phyloP scores from a whole-genome alignment of 2,888 invertebrate species.

The Ischnus inquisitorius region DNA sequence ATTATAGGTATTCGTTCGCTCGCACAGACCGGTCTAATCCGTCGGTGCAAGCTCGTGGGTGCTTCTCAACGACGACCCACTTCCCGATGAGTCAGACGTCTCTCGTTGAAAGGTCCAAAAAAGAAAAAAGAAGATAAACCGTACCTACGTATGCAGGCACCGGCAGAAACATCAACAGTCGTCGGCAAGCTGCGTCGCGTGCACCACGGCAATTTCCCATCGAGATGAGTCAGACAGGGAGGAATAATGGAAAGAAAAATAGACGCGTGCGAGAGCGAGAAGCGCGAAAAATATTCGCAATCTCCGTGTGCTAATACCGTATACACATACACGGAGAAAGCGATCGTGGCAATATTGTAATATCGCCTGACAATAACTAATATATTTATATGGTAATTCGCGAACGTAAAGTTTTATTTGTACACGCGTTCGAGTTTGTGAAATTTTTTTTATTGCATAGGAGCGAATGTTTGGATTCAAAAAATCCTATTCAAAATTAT shows the following conservation, averaged over 20 bases:
- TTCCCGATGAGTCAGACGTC: constrained; percentile 65
- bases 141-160: constrained; percentile 26
- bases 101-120: constrained; percentile 47
- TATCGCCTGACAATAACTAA: too few species aligned
- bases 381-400: too few species aligned
- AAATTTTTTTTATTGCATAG: too few species aligned
- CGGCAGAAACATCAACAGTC: not conserved
- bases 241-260: not conserved
- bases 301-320: not conserved
- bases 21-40: constrained; percentile 57
- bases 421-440: too few species aligned
- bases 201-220: constrained; percentile 23
- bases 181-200: constrained; percentile 32
- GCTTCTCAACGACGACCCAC: constrained; percentile 61
- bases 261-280: not conserved
- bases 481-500: too few species aligned
- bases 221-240: not conserved
- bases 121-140: constrained; percentile 40
- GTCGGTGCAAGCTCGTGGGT: constrained; percentile 53
- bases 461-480: too few species aligned
- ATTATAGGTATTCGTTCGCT: constrained; percentile 16
- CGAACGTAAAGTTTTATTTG: too few species aligned
- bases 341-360: not conserved
- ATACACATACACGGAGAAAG: not conserved
- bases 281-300: not conserved